Evolutionary conservation across 2,797 vertebrate genomes (phyloP).

Genomic region (Sylvilagus floridanus): DNA sequence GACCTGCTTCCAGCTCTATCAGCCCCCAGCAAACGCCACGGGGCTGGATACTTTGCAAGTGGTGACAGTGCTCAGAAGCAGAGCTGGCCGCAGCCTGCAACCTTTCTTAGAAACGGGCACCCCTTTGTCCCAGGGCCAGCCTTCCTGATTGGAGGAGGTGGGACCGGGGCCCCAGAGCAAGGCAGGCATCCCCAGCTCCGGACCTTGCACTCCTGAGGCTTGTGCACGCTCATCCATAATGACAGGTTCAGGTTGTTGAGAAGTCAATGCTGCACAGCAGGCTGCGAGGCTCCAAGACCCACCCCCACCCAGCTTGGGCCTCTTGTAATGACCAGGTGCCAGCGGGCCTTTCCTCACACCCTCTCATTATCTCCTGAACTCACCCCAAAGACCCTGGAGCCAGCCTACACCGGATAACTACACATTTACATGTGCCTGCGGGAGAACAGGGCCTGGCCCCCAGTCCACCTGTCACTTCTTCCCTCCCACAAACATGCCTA

Average conservation of each 20-base stretch:
- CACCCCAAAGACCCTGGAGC: neutral
- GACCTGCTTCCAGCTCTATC: neutral
- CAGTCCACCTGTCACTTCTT: neutral
- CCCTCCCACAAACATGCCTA: neutral
- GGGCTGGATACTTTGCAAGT: neutral
- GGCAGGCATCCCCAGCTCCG: neutral
- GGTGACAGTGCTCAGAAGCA: neutral
- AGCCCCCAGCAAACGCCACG: neutral
- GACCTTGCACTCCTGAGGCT: neutral
- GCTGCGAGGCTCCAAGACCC: constrained; percentile 41
- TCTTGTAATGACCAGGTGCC: constrained; percentile 56
- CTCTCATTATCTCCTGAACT: constrained; percentile 62
- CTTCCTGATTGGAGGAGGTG: neutral
- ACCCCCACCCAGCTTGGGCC: neutral
- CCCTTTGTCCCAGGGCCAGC: neutral
- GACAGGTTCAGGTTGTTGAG: constrained; percentile 38
- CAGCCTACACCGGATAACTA: neutral
- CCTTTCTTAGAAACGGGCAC: neutral
- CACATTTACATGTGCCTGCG: neutral
- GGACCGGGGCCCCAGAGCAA: neutral
- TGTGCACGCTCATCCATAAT: neutral
- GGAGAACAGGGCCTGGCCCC: neutral
- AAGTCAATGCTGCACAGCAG: constrained; percentile 50
- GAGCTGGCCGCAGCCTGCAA: neutral
- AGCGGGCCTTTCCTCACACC: neutral